These are phyloP conservation scores for Papilio xuthus DNA, from an alignment of 1,140 invertebrate genomes.

Conservation along the genomic window DNA sequence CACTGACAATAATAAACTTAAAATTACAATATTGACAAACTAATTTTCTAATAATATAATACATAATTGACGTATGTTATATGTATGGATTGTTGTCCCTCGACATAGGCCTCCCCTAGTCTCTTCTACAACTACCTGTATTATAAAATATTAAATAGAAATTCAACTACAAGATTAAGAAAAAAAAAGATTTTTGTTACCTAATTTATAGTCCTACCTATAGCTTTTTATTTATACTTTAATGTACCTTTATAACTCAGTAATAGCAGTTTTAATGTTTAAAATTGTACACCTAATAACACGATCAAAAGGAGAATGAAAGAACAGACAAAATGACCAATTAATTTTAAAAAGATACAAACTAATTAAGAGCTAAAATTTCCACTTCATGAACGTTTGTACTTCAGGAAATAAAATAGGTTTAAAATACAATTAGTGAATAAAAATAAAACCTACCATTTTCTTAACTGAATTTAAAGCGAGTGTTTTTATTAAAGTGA, in stretches of 20 bases:
- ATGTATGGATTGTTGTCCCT: no score
- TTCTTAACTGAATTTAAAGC: background rate
- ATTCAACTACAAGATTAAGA: no score
- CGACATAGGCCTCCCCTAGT: no score
- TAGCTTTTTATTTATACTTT: background rate
- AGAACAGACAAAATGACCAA: background rate
- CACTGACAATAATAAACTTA: no score
- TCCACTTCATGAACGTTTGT: background rate
- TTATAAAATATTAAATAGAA: no score
- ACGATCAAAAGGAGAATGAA: background rate
- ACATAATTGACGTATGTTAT: no score
- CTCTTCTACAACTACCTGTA: no score
- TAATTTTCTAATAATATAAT: no score
- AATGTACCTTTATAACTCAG: background rate
- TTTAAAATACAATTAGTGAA: background rate
- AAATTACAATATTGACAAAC: no score
- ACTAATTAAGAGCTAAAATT: background rate
- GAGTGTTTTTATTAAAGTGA: background rate
- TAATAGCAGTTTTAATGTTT: background rate
- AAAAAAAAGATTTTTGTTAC: no score
- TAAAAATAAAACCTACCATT: background rate
- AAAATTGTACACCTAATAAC: background rate
- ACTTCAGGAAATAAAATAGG: background rate
- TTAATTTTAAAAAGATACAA: conserved; percentile 7
- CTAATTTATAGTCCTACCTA: no score